Base-by-base conservation (phyloP, 2,888 invertebrate genomes). In the Hypolimnas misippus region DNA sequence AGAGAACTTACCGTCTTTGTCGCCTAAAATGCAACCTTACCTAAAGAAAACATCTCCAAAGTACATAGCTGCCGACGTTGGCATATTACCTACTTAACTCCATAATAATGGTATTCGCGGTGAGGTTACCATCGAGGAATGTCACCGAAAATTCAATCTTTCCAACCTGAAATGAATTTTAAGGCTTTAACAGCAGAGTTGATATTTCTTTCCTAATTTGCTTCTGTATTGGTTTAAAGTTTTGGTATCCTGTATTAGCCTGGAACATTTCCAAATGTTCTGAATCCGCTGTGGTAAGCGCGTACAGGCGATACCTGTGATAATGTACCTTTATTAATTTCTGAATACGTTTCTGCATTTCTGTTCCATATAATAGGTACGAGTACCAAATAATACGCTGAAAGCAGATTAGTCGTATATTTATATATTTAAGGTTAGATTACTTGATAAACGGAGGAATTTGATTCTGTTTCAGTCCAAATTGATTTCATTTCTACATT, bases 181-280 rank as follows among this genome's bases (percentile, higher is more conserved):
- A 49, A 7, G 29, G 1, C n/a, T 14, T 49, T 0, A 16, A 14
- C 5, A 1, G 14, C 29, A 49, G 25, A 29, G 49, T 49, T 7
- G 12, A 21, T 5, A 21, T 19, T 19, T 19, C 7, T 29, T 14
- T 49, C 7, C 8, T 21, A 14, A 7, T 29, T 29, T 49, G n/a
- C n/a, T 14, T 49, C 29, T 25, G 29, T 49, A 49, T 49, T 49
- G 49, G 49, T 49, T 49, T 49, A 49, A 49, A 29, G 25, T 49
- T 49, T 49, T 29, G 55, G 29, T 46, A 46, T 58, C 50, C 53
- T 66, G 62, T 68, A 59, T 53, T 56, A 54, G 67, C 64, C 70
- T 74, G 74, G 75, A 75, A 70, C 61, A 64, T 57, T 59, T 74
- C 75, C 75, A 75, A 75, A 71, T 66, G 67, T 62, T 67, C 61